Percentiles rank a stretch among this genome's conserved stretches.
Conservation (phyloP, 2,113 vertebrate species). For the Petromus typicus region DNA sequence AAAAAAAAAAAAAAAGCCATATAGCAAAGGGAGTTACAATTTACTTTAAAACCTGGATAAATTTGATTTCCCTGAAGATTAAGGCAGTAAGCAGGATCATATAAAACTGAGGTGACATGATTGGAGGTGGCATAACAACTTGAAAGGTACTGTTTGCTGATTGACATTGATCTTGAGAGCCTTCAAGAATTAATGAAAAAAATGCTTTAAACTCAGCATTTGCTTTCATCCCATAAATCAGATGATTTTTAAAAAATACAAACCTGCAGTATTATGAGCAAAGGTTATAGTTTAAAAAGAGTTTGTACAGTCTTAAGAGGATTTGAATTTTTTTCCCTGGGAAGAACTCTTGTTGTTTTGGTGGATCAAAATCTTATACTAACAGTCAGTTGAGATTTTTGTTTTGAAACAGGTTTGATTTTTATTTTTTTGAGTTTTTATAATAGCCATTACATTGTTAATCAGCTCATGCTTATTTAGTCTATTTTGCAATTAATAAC, state of each 20-base stretch:
- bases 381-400: conserved; percentile 42
- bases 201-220: conserved; percentile 25
- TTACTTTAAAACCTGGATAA: conserved; percentile 39
- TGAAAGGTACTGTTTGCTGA: conserved; percentile 7
- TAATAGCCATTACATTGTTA: background rate
- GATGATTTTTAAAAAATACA: conserved; percentile 42
- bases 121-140: background rate
- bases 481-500: conserved; percentile 8
- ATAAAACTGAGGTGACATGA: conserved; percentile 10
- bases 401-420: background rate
- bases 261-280: conserved; percentile 10
- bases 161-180: conserved; percentile 33
- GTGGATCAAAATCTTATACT: conserved; percentile 43
- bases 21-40: background rate
- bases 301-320: background rate
- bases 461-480: conserved; percentile 19
- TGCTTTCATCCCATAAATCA: conserved; percentile 50
- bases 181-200: background rate
- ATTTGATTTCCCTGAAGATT: conserved; percentile 53
- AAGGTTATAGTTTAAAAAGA: conserved; percentile 31
- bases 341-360: conserved; percentile 14
- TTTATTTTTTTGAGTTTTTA: conserved; percentile 30
- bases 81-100: background rate
- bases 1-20: conserved; percentile 7
- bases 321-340: conserved; percentile 36